phyloP scores from a whole-genome alignment of 2,888 invertebrate species.

The Thereva nobilitata region DNA sequence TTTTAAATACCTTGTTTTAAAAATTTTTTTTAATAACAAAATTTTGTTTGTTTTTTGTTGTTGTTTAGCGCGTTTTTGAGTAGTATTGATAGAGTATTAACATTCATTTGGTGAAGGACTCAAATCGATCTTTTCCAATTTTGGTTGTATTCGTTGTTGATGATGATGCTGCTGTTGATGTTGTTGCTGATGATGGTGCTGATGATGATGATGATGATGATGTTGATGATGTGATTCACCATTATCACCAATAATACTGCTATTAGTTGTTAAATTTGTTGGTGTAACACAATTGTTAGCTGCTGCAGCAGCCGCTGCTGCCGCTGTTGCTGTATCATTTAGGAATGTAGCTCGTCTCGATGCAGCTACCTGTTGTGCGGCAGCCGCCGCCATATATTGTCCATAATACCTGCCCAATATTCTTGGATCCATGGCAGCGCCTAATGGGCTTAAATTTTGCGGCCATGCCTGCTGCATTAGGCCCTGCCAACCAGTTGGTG shows the following conservation, averaged over 20 bases:
- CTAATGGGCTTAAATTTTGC: conserved; percentile 42
- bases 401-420: conserved; percentile 55
- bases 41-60: no score
- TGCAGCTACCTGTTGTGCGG: conserved; percentile 46
- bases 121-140: neutral
- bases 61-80: no score
- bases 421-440: conserved; percentile 49
- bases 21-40: no score
- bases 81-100: neutral
- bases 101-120: conserved; percentile 11
- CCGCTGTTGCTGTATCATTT: neutral
- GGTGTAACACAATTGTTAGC: conserved; percentile 7
- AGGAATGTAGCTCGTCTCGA: conserved; percentile 16
- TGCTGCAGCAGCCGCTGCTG: neutral
- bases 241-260: neutral
- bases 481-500: conserved; percentile 43
- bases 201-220: conserved; percentile 13
- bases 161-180: conserved; percentile 2
- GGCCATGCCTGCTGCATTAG: conserved; percentile 47
- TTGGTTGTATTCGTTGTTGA: neutral
- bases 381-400: conserved; percentile 55
- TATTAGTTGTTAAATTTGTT: neutral
- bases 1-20: no score
- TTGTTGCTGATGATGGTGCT: conserved; percentile 9
- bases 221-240: neutral